phyloP scores from a whole-genome alignment of 2,888 invertebrate species.

The Merodon equestris region DNA sequence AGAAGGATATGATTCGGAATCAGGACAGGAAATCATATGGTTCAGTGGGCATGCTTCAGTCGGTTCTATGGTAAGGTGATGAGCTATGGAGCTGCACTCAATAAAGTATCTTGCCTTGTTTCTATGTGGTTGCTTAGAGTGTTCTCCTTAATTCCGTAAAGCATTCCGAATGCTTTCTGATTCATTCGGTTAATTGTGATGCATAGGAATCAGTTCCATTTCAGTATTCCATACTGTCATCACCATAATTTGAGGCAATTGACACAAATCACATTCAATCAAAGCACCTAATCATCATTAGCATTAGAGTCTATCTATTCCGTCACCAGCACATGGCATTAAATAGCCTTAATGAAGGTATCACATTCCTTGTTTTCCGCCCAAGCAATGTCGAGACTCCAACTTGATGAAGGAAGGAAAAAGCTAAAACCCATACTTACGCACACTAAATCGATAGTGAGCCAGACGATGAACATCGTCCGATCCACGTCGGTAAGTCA shows the following conservation, averaged over 20 bases:
- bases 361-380: conserved; percentile 38
- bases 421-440: background rate
- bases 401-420: background rate
- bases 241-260: conserved; percentile 30
- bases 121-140: no score
- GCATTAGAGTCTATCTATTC: conserved; percentile 37
- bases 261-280: conserved; percentile 37
- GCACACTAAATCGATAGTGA: conserved; percentile 39
- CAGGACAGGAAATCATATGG: conserved; percentile 19
- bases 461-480: background rate
- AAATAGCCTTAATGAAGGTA: conserved; percentile 40
- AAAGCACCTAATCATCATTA: conserved; percentile 41
- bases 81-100: no score
- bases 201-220: no score
- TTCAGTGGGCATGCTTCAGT: conserved; percentile 3
- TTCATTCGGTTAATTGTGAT: no score
- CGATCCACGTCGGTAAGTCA: conserved; percentile 41
- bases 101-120: no score
- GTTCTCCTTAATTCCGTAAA: no score
- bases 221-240: no score
- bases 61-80: conserved; percentile 6
- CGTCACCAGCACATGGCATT: conserved; percentile 15
- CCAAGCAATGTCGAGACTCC: conserved; percentile 16
- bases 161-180: no score
- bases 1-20: background rate